phyloP scores from a whole-genome alignment of 2,113 vertebrate genomes.

The Cryptotis parvus region DNA sequence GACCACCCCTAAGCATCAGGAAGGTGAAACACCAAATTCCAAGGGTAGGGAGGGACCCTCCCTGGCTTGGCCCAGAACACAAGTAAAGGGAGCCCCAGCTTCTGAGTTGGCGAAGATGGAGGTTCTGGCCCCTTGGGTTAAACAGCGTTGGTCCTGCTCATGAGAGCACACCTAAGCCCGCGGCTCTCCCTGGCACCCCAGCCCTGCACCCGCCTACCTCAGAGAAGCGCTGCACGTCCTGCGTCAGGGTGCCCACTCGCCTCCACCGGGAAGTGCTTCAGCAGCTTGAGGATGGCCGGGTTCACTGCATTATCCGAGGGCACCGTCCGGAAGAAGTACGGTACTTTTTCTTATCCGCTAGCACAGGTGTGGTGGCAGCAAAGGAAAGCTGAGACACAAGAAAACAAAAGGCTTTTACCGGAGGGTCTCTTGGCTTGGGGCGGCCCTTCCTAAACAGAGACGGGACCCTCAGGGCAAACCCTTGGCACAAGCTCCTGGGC shows the following conservation, averaged over 20 bases:
- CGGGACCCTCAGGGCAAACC: too few relatives aligned
- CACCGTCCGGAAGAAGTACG: constrained; percentile 99
- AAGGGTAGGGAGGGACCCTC: background rate
- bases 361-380: constrained; percentile 97
- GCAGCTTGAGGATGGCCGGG: constrained; percentile 97
- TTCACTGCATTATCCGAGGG: constrained; percentile 99
- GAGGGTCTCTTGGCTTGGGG: background rate
- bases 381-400: constrained; percentile 93
- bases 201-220: constrained; percentile 89
- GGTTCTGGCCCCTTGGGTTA: background rate
- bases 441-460: background rate
- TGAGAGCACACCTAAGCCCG: background rate
- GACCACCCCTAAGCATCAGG: background rate
- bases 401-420: background rate
- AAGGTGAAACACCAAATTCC: background rate
- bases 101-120: background rate
- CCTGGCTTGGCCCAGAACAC: rapidly evolving
- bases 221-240: constrained; percentile 98
- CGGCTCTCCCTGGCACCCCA: background rate
- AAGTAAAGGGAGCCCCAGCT: background rate
- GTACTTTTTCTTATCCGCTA: constrained; percentile 99
- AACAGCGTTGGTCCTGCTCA: background rate
- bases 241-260: constrained; percentile 97
- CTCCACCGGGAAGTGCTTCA: constrained; percentile 96
- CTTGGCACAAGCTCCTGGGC: background rate